These are phyloP conservation scores for Dasyprocta punctata DNA, from an alignment of 2,113 vertebrate species.

Conservation along the genomic window DNA sequence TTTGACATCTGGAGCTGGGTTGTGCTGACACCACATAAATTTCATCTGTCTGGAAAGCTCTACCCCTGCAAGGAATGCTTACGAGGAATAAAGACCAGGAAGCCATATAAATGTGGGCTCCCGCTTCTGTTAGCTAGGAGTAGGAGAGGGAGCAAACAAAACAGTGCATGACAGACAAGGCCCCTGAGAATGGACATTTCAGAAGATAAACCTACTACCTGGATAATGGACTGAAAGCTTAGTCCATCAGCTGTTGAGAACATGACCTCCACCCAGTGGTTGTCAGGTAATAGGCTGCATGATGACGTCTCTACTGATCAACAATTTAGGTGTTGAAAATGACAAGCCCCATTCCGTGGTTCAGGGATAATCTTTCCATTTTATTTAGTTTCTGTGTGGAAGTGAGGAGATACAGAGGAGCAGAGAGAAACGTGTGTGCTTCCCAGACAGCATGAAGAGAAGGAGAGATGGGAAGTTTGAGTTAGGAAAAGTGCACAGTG, in stretches of 20 bases:
- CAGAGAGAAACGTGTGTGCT: not conserved
- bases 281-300: not conserved
- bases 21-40: constrained; percentile 57
- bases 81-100: constrained; percentile 56
- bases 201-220: not conserved
- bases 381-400: constrained; percentile 3
- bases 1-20: constrained; percentile 46
- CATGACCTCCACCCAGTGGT: not conserved
- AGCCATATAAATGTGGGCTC: constrained; percentile 42
- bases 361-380: not conserved
- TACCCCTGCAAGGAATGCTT: not conserved
- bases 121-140: constrained; percentile 50
- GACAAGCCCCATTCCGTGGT: not conserved
- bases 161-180: not conserved
- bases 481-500: not conserved
- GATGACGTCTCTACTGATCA: not conserved
- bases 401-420: not conserved
- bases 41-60: constrained; percentile 44
- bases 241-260: not conserved
- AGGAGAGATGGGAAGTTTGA: not conserved
- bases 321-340: not conserved
- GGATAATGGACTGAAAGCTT: not conserved
- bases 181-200: not conserved
- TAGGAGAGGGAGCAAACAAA: not conserved
- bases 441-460: not conserved